A percentile compares a stretch with the other conserved stretches of the same genome.
phyloP scores from a whole-genome alignment of 2,113 vertebrate genomes.

The Stigmatopora nigra region DNA sequence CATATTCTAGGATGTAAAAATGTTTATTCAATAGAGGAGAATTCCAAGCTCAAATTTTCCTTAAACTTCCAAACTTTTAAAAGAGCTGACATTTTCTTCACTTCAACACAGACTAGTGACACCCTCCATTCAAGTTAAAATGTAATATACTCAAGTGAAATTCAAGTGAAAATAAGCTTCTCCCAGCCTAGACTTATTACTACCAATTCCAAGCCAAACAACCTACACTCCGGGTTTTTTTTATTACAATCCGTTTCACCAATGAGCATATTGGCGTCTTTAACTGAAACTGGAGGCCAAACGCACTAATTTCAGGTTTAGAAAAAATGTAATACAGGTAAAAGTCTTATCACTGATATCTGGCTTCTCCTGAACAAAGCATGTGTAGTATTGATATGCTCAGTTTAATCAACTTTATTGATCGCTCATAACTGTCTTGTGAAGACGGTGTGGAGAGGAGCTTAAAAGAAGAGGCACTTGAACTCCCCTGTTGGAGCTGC shows the following conservation, averaged over 20 bases:
- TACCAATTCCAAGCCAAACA: no score
- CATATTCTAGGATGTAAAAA: not conserved
- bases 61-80: not conserved
- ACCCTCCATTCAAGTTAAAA: no score
- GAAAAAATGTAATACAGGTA: not conserved
- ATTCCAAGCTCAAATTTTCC: not conserved
- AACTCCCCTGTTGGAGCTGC: conserved; percentile 81
- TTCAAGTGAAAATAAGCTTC: no score
- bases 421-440: conserved; percentile 73
- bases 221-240: no score
- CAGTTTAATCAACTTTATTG: conserved; percentile 93
- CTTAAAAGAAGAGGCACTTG: conserved; percentile 77
- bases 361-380: conserved; percentile 76
- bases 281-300: not conserved
- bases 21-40: not conserved
- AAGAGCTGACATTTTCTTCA: not conserved
- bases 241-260: no score
- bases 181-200: no score
- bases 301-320: not conserved
- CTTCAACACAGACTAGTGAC: not conserved
- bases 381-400: conserved; percentile 90
- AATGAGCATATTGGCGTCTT: no score
- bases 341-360: conserved; percentile 9
- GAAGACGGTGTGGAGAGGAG: conserved; percentile 66
- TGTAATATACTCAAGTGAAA: no score